A percentile compares a stretch with the other conserved stretches of the same genome.
Evolutionary conservation across 2,888 invertebrate genomes (phyloP).

Genomic region (Polydesmus complanatus): DNA sequence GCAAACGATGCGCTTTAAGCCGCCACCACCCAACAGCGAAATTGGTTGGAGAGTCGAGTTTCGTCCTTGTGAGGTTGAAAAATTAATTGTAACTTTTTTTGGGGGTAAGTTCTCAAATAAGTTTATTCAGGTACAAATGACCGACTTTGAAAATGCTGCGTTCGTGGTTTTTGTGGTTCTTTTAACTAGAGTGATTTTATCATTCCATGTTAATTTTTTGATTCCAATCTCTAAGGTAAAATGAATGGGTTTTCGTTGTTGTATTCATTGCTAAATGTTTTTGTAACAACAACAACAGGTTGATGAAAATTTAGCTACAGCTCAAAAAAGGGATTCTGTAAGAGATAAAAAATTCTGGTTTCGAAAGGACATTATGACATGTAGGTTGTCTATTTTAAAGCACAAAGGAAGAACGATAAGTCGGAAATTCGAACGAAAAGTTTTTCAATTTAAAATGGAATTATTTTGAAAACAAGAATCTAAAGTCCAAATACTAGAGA

Average conservation of each 20-base stretch:
- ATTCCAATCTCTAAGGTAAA: conserved; percentile 89
- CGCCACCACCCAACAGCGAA: conserved; percentile 84
- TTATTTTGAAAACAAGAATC: too few species aligned
- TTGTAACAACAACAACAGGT: conserved; percentile 38
- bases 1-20: conserved; percentile 99
- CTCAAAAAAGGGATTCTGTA: conserved; percentile 81
- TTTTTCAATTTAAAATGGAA: too few species aligned
- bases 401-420: too few species aligned
- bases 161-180: conserved; percentile 95
- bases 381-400: conserved; percentile 27
- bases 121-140: conserved; percentile 80
- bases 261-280: background rate
- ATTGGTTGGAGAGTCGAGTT: conserved; percentile 99
- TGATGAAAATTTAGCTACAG: conserved; percentile 93
- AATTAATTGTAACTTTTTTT: too few species aligned
- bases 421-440: too few species aligned
- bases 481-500: too few species aligned
- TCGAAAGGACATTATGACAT: conserved; percentile 55
- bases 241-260: background rate
- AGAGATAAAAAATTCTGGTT: conserved; percentile 82
- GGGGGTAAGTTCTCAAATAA: too few species aligned
- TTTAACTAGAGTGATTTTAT: conserved; percentile 87
- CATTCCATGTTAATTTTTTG: conserved; percentile 87
- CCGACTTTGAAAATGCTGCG: conserved; percentile 99
- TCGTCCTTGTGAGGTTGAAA: conserved; percentile 70